A percentile compares a stretch with the other conserved stretches of the same genome.
These are phyloP conservation scores for Enteromius trimaculatus DNA, from an alignment of 2,797 vertebrate species.

Conservation along the genomic window DNA sequence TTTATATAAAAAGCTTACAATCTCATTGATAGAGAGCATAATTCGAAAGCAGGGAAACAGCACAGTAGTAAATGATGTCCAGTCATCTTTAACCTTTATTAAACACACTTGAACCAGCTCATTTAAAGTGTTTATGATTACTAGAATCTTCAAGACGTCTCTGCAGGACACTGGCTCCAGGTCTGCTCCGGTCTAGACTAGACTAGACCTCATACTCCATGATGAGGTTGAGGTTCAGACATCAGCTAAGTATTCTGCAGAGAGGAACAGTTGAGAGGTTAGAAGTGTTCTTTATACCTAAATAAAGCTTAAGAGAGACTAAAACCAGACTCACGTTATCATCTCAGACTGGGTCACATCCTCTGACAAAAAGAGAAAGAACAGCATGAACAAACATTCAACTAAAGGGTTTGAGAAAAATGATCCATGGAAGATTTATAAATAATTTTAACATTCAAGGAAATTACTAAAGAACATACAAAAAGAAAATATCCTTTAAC, in stretches of 20 bases:
- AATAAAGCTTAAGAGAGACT: background rate
- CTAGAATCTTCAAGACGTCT: background rate
- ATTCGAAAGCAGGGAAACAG: background rate
- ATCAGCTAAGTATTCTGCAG: background rate
- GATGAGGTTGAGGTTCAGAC: background rate
- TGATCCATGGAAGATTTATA: background rate
- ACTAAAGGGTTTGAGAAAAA: background rate
- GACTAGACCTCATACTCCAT: slow-evolving; percentile 35
- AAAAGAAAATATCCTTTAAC: too few relatives aligned
- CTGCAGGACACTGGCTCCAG: background rate
- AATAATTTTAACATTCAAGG: background rate
- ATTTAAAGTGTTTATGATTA: background rate
- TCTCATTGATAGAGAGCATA: background rate
- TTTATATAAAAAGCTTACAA: background rate
- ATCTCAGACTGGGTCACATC: background rate
- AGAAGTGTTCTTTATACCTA: background rate
- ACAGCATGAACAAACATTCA: background rate
- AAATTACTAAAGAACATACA: background rate
- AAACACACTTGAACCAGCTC: background rate
- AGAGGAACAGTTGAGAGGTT: slow-evolving; percentile 19
- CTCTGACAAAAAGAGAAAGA: slow-evolving; percentile 17
- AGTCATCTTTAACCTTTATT: background rate
- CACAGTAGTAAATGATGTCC: background rate
- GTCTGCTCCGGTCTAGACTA: background rate
- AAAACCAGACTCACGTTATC: slow-evolving; percentile 28